Evolutionary conservation across 1,140 invertebrate species (phyloP), one percentile per base, ranked within the genome.

Genomic region (Delia radicum): DNA sequence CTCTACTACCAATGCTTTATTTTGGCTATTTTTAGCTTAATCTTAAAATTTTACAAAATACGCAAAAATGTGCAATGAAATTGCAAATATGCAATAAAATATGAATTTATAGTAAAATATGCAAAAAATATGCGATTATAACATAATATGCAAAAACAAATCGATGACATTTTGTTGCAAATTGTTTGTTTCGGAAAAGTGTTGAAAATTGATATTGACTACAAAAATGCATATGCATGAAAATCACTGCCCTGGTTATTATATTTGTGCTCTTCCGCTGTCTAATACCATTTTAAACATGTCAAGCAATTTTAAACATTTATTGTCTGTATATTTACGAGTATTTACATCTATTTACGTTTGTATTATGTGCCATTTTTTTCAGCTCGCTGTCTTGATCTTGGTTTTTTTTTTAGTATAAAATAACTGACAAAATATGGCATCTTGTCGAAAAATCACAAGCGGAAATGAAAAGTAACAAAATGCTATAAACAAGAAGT

Each of bases 311-410:
- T 65, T 65, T 29, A 29, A 65, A 65, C 62, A 29, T 65, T 65
- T 65, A 65, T 65, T 65, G 62, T 65, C 26, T 65, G 62, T 65
- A 65, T 65, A 29, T 65, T 65, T 65, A 65, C 62, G 29, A 29
- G 26, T 65, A 65, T 42, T 42, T 42, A 42, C 37, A 42, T 13
- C 37, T 27, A 65, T 29, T 65, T 65, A 65, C 26, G 12, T 29
- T 65, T 2, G 29, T 15, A 21, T 55, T 55, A 55, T 21, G 48
- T 55, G 5, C 33, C 33, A 37, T 61, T 7, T 31, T 65, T 29
- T 13, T 13, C 62, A 65, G 12, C 62, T 3, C 27, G 7, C 12
- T 24, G n/a, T 3, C 55, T n/a, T 65, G 2, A 0, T 27, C 13
- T 13, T 29, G 29, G 10, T n/a, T 65, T 65, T 65, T 65, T 26